These are phyloP conservation scores for Sinocyclocheilus rhinocerous DNA, from an alignment of 2,113 vertebrate genomes.

Conservation along the genomic window DNA sequence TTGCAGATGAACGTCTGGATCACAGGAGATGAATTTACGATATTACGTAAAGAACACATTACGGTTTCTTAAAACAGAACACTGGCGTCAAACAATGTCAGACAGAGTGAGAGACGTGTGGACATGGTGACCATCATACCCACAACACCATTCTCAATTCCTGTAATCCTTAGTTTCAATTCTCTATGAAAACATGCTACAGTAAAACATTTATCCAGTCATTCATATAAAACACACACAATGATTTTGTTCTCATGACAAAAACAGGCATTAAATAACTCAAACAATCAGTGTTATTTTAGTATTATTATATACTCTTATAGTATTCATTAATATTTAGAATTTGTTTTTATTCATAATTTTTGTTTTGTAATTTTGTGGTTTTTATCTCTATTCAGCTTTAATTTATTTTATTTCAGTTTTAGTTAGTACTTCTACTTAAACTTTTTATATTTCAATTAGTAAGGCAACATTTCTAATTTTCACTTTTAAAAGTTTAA, in stretches of 20 bases:
- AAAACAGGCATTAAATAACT: neutral
- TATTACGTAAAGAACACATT: neutral
- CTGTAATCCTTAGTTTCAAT: slow-evolving; percentile 29
- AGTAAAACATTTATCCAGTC: slow-evolving; percentile 6
- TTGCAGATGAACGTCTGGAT: neutral
- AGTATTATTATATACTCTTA: neutral
- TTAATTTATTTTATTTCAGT: too few relatives aligned
- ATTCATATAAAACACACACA: neutral
- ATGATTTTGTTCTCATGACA: neutral
- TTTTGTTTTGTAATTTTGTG: neutral
- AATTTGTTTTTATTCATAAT: neutral
- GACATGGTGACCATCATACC: neutral
- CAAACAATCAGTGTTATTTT: neutral
- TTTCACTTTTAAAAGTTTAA: neutral
- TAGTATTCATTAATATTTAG: neutral
- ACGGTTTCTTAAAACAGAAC: neutral
- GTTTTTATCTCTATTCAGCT: too few relatives aligned
- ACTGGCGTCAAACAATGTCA: neutral
- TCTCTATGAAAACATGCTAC: slow-evolving; percentile 29
- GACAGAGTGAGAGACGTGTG: neutral
- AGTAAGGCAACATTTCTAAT: neutral
- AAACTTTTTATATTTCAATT: neutral
- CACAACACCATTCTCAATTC: slow-evolving; percentile 34
- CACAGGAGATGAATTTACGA: neutral
- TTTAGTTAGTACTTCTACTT: neutral